Base-by-base conservation (phyloP, 2,888 invertebrate species). In the Drosophila setosimentum region DNA sequence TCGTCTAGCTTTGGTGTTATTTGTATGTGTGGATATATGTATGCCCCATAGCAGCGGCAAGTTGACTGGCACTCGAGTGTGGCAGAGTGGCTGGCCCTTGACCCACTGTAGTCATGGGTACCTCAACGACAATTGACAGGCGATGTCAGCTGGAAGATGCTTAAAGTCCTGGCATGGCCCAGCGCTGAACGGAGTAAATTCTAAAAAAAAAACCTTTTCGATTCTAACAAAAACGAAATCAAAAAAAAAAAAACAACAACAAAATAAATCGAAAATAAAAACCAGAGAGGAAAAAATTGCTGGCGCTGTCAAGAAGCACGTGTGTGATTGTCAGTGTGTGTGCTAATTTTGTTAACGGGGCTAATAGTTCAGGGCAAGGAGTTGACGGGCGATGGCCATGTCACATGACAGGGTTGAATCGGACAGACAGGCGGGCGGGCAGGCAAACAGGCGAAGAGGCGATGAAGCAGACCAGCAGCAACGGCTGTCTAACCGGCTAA, bases 281-380 rank as follows among this genome's bases (percentile, higher is more conserved):
- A 48, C 16, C 27, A 49, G 18, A 55, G 51, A 51, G 30, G 45
- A 62, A 62, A 54, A 58, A 51, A 63, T 21, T 50, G 37, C 51
- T 49, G 51, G 40, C 32, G 45, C 57, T 71, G 61, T 54, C 58
- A 65, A 45, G 27, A 18, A 21, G 37, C 40, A 21, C 53, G 42
- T 29, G 45, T 51, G 33, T 58, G 30, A 53, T 10, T 59, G 49
- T 59, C 18, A 50, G 40, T 74, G 67, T 76, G 60, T 74, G 64
- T 65, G 72, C 73, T 71, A 82, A 87, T 89, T 89, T 89, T 68
- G 67, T 82, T 79, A 84, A 76, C 73, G 73, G 77, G 75, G 80
- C 80, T 80, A 84, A 85, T 84, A 82, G 76, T 82, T 82, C 62
- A 71, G 63, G 82, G 69, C 69, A 71, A 66, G 58, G 68, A 71